A percentile compares a stretch with the other conserved stretches of the same genome.
These are phyloP conservation scores for Fragum sueziense DNA, from an alignment of 2,888 invertebrate species.

Conservation along the genomic window DNA sequence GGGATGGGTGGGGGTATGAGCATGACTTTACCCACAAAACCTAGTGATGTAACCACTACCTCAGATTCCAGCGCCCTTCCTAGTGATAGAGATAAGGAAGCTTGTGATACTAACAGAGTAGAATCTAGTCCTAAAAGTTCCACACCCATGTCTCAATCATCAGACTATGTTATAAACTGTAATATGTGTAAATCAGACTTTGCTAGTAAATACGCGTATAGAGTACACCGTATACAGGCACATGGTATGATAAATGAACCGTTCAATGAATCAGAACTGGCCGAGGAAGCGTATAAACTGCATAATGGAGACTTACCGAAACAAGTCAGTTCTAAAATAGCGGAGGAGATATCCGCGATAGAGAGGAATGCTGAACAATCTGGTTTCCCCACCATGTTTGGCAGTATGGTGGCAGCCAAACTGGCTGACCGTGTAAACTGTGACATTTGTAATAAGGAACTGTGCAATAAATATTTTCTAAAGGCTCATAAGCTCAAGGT, in stretches of 20 bases:
- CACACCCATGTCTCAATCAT: slow-evolving; percentile 60
- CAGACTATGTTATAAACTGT: slow-evolving; percentile 70
- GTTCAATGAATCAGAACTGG: slow-evolving; percentile 63
- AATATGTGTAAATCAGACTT: slow-evolving; percentile 88
- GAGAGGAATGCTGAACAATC: slow-evolving; percentile 64
- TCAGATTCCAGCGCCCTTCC: slow-evolving; percentile 58
- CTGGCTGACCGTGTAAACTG: slow-evolving; percentile 85
- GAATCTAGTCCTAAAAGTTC: slow-evolving; percentile 67
- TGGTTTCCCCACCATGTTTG: slow-evolving; percentile 78
- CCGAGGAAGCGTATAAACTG: slow-evolving; percentile 62
- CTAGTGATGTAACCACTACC: slow-evolving; percentile 65
- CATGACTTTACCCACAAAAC: slow-evolving; percentile 59
- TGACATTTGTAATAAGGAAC: slow-evolving; percentile 98
- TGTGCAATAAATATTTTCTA: slow-evolving; percentile 99
- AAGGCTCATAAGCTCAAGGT: slow-evolving; percentile 99
- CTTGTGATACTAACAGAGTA: slow-evolving; percentile 62
- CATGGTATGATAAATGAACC: slow-evolving; percentile 76
- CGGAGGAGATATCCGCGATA: slow-evolving; percentile 61
- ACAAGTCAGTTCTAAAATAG: slow-evolving; percentile 61
- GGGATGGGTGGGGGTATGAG: slow-evolving; percentile 57
- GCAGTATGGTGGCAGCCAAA: slow-evolving; percentile 82
- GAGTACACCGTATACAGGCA: slow-evolving; percentile 78
- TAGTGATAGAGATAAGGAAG: slow-evolving; percentile 62
- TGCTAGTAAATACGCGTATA: slow-evolving; percentile 91
- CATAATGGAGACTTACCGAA: slow-evolving; percentile 61